A percentile compares a stretch with the other conserved stretches of the same genome.
Conservation (phyloP, 2,888 invertebrate species). For the Cosmia pyralina region DNA sequence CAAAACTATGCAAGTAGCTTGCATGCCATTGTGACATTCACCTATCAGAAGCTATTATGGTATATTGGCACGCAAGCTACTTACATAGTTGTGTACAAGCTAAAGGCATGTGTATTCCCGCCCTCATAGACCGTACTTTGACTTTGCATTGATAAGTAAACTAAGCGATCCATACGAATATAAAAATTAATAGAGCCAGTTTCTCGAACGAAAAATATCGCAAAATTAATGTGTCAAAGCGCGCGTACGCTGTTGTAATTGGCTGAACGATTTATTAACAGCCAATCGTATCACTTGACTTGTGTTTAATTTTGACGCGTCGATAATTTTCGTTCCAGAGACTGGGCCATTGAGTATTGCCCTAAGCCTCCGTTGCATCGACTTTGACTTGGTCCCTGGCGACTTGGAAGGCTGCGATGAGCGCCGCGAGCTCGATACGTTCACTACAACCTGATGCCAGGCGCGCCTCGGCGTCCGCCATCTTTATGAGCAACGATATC, state of each 20-base stretch:
- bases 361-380: conserved; percentile 51
- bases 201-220: background rate
- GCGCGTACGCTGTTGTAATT: background rate
- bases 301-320: background rate
- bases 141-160: background rate
- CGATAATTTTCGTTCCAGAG: background rate
- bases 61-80: no score
- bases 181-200: background rate
- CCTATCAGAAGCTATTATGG: no score
- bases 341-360: background rate
- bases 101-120: no score
- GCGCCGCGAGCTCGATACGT: conserved; percentile 96
- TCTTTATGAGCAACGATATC: conserved; percentile 94
- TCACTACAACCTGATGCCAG: conserved; percentile 97
- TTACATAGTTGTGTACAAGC: no score
- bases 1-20: no score
- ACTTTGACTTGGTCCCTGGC: conserved; percentile 91
- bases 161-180: background rate
- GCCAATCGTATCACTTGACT: background rate
- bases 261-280: background rate
- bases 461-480: conserved; percentile 97
- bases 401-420: conserved; percentile 96
- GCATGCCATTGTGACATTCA: no score
- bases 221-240: background rate
- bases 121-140: background rate